These are phyloP conservation scores for Stichopus horrens DNA, from an alignment of 53 echinoderm and acorn worm species.

Conservation along the genomic window DNA sequence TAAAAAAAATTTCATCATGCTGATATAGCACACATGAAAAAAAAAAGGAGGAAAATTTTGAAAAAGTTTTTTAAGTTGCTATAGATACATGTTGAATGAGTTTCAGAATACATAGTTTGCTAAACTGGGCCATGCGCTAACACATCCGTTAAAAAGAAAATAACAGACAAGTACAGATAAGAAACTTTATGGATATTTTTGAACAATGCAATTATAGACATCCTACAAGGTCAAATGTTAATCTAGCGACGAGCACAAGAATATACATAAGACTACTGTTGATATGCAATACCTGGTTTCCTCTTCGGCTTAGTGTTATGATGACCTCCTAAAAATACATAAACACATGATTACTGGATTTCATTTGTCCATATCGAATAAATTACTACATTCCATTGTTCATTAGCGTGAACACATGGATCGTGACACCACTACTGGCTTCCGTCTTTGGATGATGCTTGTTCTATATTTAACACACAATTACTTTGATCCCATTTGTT, in stretches of 20 bases:
- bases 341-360: constrained; percentile 3
- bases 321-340: not conserved
- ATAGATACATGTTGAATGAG: not conserved
- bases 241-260: not conserved
- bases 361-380: too few relatives aligned
- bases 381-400: too few relatives aligned
- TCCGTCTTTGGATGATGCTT: too few relatives aligned
- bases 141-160: not conserved
- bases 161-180: not conserved
- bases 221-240: not conserved
- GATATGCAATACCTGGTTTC: not conserved
- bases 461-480: too few relatives aligned
- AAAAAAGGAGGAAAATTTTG: not conserved
- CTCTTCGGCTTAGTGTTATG: not conserved
- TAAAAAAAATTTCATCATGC: not conserved
- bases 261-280: not conserved
- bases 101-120: not conserved
- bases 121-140: constrained; percentile 10
- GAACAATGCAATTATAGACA: not conserved
- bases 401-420: too few relatives aligned
- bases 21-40: not conserved
- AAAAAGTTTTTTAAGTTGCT: not conserved
- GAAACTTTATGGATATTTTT: not conserved
- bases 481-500: too few relatives aligned
- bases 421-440: too few relatives aligned